These are phyloP conservation scores for Apodemus sylvaticus DNA, from an alignment of 2,113 vertebrate species.

Conservation along the genomic window DNA sequence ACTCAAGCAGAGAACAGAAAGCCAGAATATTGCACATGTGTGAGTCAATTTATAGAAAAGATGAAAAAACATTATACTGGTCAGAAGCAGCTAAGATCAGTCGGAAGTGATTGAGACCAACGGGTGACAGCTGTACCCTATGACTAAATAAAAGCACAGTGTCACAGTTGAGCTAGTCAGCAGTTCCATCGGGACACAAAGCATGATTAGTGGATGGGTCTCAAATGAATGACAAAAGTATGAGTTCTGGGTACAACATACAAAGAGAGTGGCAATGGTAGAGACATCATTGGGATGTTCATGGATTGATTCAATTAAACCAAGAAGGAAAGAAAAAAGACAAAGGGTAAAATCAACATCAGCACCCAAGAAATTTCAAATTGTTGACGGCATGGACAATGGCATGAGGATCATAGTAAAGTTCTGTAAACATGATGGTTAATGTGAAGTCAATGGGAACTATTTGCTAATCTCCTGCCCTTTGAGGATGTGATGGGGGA, in stretches of 20 bases:
- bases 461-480: neutral
- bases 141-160: slow-evolving; percentile 53
- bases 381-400: neutral
- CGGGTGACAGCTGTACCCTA: neutral
- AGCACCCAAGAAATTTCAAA: slow-evolving; percentile 12
- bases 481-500: neutral
- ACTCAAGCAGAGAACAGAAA: slow-evolving; percentile 49
- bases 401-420: neutral
- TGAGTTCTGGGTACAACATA: neutral
- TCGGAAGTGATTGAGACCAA: slow-evolving; percentile 62
- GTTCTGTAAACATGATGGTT: neutral
- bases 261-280: neutral
- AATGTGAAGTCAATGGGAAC: neutral
- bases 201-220: neutral
- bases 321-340: neutral
- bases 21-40: slow-evolving; percentile 53
- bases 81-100: slow-evolving; percentile 65
- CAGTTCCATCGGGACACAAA: neutral
- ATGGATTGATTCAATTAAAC: neutral
- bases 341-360: neutral
- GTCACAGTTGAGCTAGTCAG: slow-evolving; percentile 31
- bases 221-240: slow-evolving; percentile 9
- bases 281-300: neutral
- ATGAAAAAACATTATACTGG: slow-evolving; percentile 59
- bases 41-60: slow-evolving; percentile 69